A percentile compares a stretch with the other conserved stretches of the same genome.
phyloP scores from a whole-genome alignment of 1,140 invertebrate species.

The Anoplolepis gracilipes region DNA sequence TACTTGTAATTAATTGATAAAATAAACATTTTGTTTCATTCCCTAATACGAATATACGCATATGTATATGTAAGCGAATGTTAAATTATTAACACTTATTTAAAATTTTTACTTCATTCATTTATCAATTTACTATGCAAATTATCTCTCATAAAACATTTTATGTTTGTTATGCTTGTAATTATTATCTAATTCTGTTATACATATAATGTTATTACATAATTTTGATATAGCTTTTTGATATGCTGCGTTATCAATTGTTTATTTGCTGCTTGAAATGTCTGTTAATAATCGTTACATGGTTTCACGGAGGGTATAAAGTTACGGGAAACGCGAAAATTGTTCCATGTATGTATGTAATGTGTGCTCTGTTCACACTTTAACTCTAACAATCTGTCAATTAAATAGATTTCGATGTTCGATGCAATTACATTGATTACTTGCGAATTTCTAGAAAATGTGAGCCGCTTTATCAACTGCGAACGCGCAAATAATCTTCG shows the following conservation, averaged over 20 bases:
- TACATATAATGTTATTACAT: not conserved
- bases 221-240: slow-evolving; percentile 11
- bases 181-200: not conserved
- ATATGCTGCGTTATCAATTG: not conserved
- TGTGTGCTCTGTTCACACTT: not conserved
- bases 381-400: slow-evolving; percentile 13
- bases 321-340: slow-evolving; percentile 12
- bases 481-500: slow-evolving; percentile 27
- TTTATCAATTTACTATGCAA: slow-evolving; percentile 20
- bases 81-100: slow-evolving; percentile 17
- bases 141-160: slow-evolving; percentile 18
- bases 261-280: not conserved
- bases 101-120: not conserved
- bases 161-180: not conserved
- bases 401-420: slow-evolving; percentile 19
- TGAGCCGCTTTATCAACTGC: not conserved
- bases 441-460: not conserved
- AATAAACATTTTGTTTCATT: slow-evolving; percentile 11
- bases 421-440: slow-evolving; percentile 39
- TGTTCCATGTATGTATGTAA: not conserved
- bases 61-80: no score
- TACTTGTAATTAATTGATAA: slow-evolving; percentile 1
- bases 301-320: not conserved
- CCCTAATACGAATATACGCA: not conserved
- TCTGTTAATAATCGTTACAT: not conserved